These are phyloP conservation scores for Ardeotis arabs DNA, from an alignment of 2,113 vertebrate genomes.

Conservation along the genomic window DNA sequence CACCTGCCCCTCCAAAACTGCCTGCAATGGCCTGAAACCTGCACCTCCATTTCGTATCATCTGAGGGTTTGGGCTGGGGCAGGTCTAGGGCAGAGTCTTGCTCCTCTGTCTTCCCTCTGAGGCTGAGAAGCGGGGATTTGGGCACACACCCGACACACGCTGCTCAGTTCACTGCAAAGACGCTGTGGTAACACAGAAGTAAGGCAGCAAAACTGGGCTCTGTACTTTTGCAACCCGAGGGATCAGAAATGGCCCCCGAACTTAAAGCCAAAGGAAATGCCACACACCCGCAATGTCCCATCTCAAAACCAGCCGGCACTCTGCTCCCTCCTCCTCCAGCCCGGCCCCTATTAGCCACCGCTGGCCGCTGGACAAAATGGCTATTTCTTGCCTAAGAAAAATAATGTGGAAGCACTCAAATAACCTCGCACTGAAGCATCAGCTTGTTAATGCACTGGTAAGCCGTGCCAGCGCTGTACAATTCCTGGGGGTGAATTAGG, in stretches of 20 bases:
- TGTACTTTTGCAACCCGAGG: rapidly evolving
- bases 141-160: not conserved
- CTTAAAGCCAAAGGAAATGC: not conserved
- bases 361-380: constrained; percentile 41
- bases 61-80: not conserved
- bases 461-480: constrained; percentile 51
- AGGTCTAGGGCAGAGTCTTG: not conserved
- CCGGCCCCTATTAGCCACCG: not conserved
- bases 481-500: constrained; percentile 73
- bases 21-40: not conserved
- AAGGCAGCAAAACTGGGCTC: not conserved
- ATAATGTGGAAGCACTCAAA: constrained; percentile 53
- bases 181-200: not conserved
- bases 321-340: not conserved
- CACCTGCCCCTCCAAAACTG: not conserved
- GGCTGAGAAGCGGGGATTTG: rapidly evolving
- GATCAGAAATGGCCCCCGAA: not conserved
- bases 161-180: not conserved
- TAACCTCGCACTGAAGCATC: constrained; percentile 55
- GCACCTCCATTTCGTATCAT: not conserved
- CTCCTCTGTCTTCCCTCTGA: not conserved
- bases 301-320: not conserved
- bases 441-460: constrained; percentile 62
- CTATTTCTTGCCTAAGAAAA: constrained; percentile 46
- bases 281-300: rapidly evolving